A percentile compares a stretch with the other conserved stretches of the same genome.
phyloP scores from a whole-genome alignment of 2,113 vertebrate species.

The Megaptera novaeangliae region DNA sequence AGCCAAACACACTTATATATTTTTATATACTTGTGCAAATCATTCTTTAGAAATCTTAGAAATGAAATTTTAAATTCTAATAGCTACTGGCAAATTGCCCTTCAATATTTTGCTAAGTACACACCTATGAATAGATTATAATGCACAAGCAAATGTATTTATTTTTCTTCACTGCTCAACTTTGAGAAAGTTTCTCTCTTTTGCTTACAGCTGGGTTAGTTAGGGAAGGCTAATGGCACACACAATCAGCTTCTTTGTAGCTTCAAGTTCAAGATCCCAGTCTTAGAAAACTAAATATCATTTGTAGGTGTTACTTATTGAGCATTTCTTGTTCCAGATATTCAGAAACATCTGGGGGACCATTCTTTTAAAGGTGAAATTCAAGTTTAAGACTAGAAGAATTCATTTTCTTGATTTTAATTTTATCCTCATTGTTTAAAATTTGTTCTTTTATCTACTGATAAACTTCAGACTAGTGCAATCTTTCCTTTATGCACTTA shows the following conservation, averaged over 20 bases:
- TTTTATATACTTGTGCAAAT: neutral
- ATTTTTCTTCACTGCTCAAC: neutral
- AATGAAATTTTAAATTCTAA: neutral
- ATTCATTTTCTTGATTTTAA: neutral
- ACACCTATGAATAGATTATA: neutral
- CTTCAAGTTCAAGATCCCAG: neutral
- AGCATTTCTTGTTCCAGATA: neutral
- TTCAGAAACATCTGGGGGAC: neutral
- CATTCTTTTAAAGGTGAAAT: neutral
- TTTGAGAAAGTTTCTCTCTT: neutral
- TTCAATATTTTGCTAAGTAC: neutral
- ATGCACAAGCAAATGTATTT: neutral
- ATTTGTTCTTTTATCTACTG: neutral
- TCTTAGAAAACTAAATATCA: neutral
- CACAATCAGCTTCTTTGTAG: neutral
- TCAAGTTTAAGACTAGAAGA: neutral
- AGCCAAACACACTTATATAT: neutral
- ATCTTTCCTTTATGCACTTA: neutral
- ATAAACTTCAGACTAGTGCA: neutral
- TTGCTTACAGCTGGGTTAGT: neutral
- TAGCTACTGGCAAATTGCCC: neutral
- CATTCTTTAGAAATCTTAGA: neutral
- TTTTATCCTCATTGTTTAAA: neutral
- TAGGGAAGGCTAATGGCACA: neutral
- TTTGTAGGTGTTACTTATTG: neutral